Percentiles rank a stretch among this genome's conserved stretches.
Evolutionary conservation across 2,888 invertebrate species (phyloP).

Genomic region (Silvanus unidentatus): DNA sequence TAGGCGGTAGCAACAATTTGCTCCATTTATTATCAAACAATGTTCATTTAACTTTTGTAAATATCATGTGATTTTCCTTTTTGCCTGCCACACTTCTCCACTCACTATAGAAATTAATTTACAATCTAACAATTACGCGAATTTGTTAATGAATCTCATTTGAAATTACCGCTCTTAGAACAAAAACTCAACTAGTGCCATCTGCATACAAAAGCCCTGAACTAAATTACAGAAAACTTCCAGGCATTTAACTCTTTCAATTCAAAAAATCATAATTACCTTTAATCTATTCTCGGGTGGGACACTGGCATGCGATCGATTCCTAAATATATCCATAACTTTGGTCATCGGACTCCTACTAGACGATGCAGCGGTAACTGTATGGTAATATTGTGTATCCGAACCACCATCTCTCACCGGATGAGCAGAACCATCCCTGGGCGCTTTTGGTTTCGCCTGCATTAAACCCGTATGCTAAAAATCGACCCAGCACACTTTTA

Average conservation of each 20-base stretch:
- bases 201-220: background rate
- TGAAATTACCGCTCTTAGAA: too few species aligned
- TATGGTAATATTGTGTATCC: constrained; percentile 63
- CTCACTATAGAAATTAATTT: too few species aligned
- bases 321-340: constrained; percentile 86
- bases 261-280: constrained; percentile 44
- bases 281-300: constrained; percentile 65
- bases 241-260: too few species aligned
- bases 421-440: constrained; percentile 66
- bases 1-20: too few species aligned
- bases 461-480: constrained; percentile 49
- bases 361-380: constrained; percentile 61
- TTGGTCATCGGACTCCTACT: constrained; percentile 77
- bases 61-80: too few species aligned
- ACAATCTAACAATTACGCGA: too few species aligned
- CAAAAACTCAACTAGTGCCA: background rate
- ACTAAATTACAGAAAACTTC: too few species aligned
- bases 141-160: too few species aligned
- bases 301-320: constrained; percentile 65
- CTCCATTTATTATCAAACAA: too few species aligned
- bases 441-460: constrained; percentile 45
- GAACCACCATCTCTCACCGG: constrained; percentile 56
- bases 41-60: too few species aligned
- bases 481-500: background rate
- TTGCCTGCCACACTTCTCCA: too few species aligned